Percentiles rank a stretch among this genome's conserved stretches.
Conservation (phyloP, 2,113 vertebrate species). For the Rallus limicola region DNA sequence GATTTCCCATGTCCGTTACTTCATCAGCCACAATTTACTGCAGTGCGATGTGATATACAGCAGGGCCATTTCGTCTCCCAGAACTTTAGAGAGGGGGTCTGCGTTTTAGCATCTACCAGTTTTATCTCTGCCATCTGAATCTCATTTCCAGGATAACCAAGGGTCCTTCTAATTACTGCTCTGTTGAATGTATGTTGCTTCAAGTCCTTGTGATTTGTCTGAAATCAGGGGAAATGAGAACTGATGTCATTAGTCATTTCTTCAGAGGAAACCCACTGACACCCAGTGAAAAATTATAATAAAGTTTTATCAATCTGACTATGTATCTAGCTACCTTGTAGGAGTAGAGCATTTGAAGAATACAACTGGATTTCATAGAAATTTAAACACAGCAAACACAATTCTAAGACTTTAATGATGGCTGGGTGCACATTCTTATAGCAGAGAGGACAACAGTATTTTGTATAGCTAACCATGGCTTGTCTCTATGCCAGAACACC, state of each 20-base stretch:
- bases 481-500: neutral
- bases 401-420: neutral
- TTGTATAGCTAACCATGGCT: neutral
- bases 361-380: neutral
- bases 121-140: slow-evolving; percentile 77
- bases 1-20: slow-evolving; percentile 64
- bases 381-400: neutral
- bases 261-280: slow-evolving; percentile 29
- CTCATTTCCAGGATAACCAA: slow-evolving; percentile 70
- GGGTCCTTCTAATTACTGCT: slow-evolving; percentile 63
- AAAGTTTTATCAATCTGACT: neutral
- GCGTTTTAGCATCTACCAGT: slow-evolving; percentile 67
- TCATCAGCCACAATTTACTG: slow-evolving; percentile 76
- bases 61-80: slow-evolving; percentile 74
- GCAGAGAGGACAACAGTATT: neutral
- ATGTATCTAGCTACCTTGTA: neutral
- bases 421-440: neutral
- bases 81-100: slow-evolving; percentile 66
- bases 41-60: slow-evolving; percentile 79
- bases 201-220: slow-evolving; percentile 17
- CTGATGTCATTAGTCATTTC: slow-evolving; percentile 30
- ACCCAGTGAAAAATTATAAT: neutral
- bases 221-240: slow-evolving; percentile 19
- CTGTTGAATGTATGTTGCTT: slow-evolving; percentile 43
- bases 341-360: neutral